These are phyloP conservation scores for Montipora capitata DNA, from an alignment of 92 coral and sea anemone species.

Conservation along the genomic window DNA sequence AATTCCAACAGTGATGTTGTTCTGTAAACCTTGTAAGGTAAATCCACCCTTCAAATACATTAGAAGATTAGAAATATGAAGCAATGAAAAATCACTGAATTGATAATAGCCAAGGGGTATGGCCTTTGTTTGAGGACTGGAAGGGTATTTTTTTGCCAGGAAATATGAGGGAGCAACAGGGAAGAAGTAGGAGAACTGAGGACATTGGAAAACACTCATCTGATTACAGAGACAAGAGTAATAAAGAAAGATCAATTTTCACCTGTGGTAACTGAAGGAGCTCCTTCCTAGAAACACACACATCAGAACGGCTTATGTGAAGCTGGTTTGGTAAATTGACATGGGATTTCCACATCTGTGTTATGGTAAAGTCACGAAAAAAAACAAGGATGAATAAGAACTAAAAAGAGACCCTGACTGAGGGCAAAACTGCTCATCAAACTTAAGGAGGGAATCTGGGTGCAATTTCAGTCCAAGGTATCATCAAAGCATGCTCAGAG, in stretches of 20 bases:
- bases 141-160: no score
- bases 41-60: constrained; percentile 79
- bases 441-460: no score
- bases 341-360: constrained; percentile 76
- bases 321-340: constrained; percentile 76
- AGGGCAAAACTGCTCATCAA: neutral
- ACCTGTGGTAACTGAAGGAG: constrained; percentile 82
- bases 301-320: constrained; percentile 78
- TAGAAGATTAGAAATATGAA: neutral
- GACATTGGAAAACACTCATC: no score
- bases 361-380: no score
- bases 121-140: no score
- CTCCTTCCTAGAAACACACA: constrained; percentile 74
- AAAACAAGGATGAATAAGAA: neutral
- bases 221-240: no score
- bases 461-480: no score
- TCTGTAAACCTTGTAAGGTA: constrained; percentile 80
- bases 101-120: neutral
- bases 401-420: no score
- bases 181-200: no score
- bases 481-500: no score
- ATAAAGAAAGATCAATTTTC: neutral
- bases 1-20: constrained; percentile 80
- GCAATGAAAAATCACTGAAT: neutral
- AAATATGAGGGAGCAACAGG: no score